These are phyloP conservation scores for Myioborus miniatus DNA, from an alignment of 2,797 vertebrate genomes.

Conservation along the genomic window DNA sequence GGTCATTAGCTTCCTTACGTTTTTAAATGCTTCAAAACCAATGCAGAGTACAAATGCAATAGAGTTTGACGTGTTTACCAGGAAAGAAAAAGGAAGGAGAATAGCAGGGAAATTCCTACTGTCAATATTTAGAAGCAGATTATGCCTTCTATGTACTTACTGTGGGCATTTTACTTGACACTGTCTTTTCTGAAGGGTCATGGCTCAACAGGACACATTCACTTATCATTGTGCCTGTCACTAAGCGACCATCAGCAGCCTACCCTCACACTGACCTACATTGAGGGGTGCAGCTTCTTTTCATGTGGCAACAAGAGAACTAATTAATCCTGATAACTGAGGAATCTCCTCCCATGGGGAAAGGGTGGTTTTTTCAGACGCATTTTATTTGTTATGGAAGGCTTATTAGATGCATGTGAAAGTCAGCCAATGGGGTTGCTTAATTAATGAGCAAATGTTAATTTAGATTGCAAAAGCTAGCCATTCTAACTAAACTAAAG, in stretches of 20 bases:
- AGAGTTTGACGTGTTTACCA: constrained; percentile 53
- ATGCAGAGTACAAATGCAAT: background rate
- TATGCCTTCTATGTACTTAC: constrained; percentile 26
- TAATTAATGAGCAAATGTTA: background rate
- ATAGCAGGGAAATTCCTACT: constrained; percentile 51
- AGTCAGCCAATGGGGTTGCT: background rate
- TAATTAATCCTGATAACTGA: constrained; percentile 68
- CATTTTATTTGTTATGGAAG: background rate
- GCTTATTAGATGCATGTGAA: constrained; percentile 5
- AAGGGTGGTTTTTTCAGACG: background rate
- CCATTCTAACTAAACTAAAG: background rate
- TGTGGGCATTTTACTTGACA: constrained; percentile 54
- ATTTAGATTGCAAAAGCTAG: background rate
- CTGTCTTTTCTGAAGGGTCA: constrained; percentile 69
- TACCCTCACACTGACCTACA: constrained; percentile 74
- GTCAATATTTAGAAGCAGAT: constrained; percentile 48
- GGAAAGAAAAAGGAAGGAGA: constrained; percentile 29
- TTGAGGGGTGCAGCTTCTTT: constrained; percentile 46
- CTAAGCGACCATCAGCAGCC: constrained; percentile 60
- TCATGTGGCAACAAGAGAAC: constrained; percentile 64
- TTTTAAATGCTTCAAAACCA: constrained; percentile 43
- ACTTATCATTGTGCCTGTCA: constrained; percentile 76
- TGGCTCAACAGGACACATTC: constrained; percentile 60
- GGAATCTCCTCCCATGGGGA: constrained; percentile 39
- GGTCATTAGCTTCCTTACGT: constrained; percentile 23